Base-by-base conservation (phyloP, 2,797 vertebrate species). In the Pseudomugil tenellus region DNA sequence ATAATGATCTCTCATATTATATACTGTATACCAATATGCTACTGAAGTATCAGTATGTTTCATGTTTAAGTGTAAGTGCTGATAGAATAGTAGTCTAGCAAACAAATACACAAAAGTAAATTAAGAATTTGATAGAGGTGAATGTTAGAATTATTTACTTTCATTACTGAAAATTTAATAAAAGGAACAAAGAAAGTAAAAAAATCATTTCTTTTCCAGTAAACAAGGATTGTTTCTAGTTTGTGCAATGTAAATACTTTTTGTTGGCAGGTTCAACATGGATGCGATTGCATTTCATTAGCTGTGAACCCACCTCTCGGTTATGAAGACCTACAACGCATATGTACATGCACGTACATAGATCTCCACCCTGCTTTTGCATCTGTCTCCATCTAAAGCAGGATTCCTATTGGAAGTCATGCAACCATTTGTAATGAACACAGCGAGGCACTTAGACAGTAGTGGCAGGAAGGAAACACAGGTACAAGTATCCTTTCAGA, bases 311-410 rank as follows among this genome's bases (percentile, higher is more conserved):
- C 39, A 43, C 39, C 16, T n/a, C 3, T 39, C 37, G 16, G 39
- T 43, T 4, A 43, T n/a, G 1, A 43, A 43, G 17, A 19, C 39
- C 17, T 43, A 43, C 17, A 43, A 43, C 39, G 17, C 39, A 43
- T 1, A 17, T 43, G 39, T 17, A 43, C 17, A n/a, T n/a, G 17
- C 17, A 43, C 17, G n/a, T 19, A 19, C 39, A n/a, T 9, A 55
- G 43, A 57, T 23, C 31, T 35, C 28, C 58, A 25, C 35, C 7
- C 53, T 62, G 23, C 51, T 11, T 60, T 21, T 16, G 64, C 31
- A 34, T 81, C 53, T 58, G 69, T 84, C 76, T 83, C 67, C 63
- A 76, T 79, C 39, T 66, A 72, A 68, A 82, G 69, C 58, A 84
- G 66, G 39, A 55, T 41, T 65, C 32, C 43, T 1, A 2, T 58